A percentile compares a stretch with the other conserved stretches of the same genome.
Evolutionary conservation across 1,140 invertebrate species (phyloP).

Genomic region (Heliconius eleuchia): DNA sequence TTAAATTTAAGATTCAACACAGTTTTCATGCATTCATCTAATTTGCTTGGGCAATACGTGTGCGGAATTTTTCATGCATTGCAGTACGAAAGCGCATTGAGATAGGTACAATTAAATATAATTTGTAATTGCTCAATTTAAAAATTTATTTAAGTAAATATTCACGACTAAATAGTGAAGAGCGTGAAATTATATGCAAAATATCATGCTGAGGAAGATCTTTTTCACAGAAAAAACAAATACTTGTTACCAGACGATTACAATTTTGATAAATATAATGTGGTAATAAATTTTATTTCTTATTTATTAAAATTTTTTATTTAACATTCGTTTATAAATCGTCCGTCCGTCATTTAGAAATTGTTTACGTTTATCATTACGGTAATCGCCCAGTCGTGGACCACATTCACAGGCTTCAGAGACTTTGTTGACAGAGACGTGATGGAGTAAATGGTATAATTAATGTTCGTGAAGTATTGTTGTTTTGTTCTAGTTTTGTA

Average conservation of each 20-base stretch:
- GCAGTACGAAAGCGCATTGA: conserved; percentile 43
- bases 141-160: neutral
- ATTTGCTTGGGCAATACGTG: conserved; percentile 21
- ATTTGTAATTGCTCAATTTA: conserved; percentile 21
- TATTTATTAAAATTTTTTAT: neutral
- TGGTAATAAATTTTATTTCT: neutral
- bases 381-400: conserved; percentile 63
- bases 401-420: conserved; percentile 71
- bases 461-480: conserved; percentile 78
- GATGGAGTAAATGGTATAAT: conserved; percentile 66
- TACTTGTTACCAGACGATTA: conserved; percentile 37
- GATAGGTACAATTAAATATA: conserved; percentile 7
- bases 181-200: conserved; percentile 34
- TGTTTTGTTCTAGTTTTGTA: conserved; percentile 73
- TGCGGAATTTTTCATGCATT: conserved; percentile 40
- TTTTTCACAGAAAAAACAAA: conserved; percentile 25
- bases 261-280: conserved; percentile 8
- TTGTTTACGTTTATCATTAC: conserved; percentile 10
- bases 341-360: neutral
- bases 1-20: neutral
- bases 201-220: conserved; percentile 33
- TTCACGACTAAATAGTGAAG: conserved; percentile 20
- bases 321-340: no score
- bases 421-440: conserved; percentile 58
- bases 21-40: conserved; percentile 24